Evolutionary conservation across 2,888 invertebrate species (phyloP), one percentile per base, ranked within the genome.

Genomic region (Ceramica pisi): DNA sequence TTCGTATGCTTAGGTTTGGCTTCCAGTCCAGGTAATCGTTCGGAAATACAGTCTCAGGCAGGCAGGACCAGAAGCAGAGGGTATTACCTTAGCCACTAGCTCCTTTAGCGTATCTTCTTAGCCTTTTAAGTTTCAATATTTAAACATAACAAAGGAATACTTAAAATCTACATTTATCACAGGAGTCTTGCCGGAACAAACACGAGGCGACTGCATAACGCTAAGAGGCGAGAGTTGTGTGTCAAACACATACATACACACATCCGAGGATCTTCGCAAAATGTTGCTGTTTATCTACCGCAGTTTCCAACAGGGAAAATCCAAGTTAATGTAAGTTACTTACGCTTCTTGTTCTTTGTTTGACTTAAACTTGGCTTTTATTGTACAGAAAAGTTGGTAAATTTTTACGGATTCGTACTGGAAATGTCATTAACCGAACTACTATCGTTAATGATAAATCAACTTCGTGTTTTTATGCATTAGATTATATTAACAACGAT

Each of bases 121-220:
- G 14, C 16, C 7, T 38, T 38, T 38, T 35, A 35, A 12, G 14
- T 16, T 16, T 16, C 44, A 16, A 44, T 44, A 44, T 38, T 38
- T 38, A 38, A 38, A 38, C 12, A 38, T 38, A 19, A 19, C 46
- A 19, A 46, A 46, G 8, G 6, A 9, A 56, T 2, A 35, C 46
- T 7, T 26, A 19, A 26, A 56, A 46, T 12, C 35, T 16, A 31
- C 10, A 63, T 63, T 71, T 60, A 2, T 21, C 31, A n/a, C 71
- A 57, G 56, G n/a, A 69, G 63, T 64, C 35, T 23, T 50, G 5
- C 55, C 83, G 75, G 83, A 81, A 82, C 80, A 79, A 82, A 81
- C 50, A 80, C 0, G 2, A 46, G 21, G 4, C 2, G 55, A 62
- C 55, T 44, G 44, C 53, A 78, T 55, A 62, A 65, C 62, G 26